Evolutionary conservation across 1,140 invertebrate genomes (phyloP).

Genomic region (Macrocentrus cingulum): DNA sequence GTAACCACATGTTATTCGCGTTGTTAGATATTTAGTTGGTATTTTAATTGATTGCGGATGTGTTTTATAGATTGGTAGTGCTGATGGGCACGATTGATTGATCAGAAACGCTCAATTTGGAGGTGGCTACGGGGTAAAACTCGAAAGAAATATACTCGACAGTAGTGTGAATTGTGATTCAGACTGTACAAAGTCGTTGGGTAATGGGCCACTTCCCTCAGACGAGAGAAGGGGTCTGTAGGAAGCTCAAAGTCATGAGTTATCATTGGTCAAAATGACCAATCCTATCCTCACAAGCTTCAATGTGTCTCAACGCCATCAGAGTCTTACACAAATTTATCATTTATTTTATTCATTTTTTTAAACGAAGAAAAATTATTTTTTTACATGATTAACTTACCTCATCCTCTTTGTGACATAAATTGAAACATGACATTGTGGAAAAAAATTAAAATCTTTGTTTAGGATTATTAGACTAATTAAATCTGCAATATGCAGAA

Average conservation of each 20-base stretch:
- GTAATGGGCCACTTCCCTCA: constrained; percentile 56
- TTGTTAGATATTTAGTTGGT: too few relatives aligned
- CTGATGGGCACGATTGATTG: too few relatives aligned
- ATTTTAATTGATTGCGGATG: too few relatives aligned
- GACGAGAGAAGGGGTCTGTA: constrained; percentile 44
- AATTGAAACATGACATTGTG: background rate
- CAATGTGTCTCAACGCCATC: constrained; percentile 39
- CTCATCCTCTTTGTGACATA: background rate
- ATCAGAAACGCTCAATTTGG: too few relatives aligned
- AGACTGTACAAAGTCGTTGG: constrained; percentile 53
- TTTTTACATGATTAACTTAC: constrained; percentile 12
- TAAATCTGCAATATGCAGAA: background rate
- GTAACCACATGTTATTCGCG: too few relatives aligned
- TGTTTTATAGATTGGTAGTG: too few relatives aligned
- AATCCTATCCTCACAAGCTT: constrained; percentile 39
- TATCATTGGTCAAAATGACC: constrained; percentile 56
- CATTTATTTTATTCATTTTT: background rate
- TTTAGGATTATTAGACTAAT: background rate
- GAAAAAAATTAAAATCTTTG: background rate
- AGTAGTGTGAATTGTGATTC: constrained; percentile 39
- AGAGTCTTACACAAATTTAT: background rate
- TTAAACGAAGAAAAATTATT: background rate
- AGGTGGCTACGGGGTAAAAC: background rate
- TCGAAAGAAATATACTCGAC: background rate
- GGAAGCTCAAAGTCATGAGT: constrained; percentile 58